Evolutionary conservation across 2,888 invertebrate genomes (phyloP).

Genomic region (Poecilobothrus nobilitatus): DNA sequence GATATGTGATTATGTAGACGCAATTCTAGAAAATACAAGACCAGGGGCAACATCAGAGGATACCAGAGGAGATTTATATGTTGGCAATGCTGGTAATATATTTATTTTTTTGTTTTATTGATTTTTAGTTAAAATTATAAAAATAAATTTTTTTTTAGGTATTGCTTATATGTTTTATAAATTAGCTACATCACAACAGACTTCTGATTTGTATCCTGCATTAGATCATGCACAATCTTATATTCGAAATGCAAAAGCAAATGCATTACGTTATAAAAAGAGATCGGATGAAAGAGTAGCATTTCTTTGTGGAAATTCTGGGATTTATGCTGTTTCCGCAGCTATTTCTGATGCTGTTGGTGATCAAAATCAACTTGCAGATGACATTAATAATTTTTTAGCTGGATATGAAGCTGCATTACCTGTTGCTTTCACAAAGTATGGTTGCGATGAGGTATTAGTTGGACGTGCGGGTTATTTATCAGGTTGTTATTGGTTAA

Average conservation of each 20-base stretch:
- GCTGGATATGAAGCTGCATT: conserved; percentile 44
- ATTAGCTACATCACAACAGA: conserved; percentile 50
- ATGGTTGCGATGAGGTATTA: conserved; percentile 74
- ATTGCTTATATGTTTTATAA: conserved; percentile 69
- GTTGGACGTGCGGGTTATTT: conserved; percentile 79
- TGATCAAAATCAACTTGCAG: conserved; percentile 43
- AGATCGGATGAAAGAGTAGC: conserved; percentile 54
- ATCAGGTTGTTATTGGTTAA: conserved; percentile 66
- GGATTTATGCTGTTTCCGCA: conserved; percentile 64
- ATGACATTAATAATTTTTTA: conserved; percentile 38
- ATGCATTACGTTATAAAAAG: conserved; percentile 44
- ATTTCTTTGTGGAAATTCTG: conserved; percentile 72
- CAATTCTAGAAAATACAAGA: conserved; percentile 38
- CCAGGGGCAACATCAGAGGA: conserved; percentile 36
- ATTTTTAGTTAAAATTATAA: background rate
- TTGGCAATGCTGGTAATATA: conserved; percentile 37
- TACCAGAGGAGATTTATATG: conserved; percentile 40
- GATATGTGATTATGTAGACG: conserved; percentile 41
- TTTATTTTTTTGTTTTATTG: too few relatives aligned
- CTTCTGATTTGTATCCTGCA: conserved; percentile 44
- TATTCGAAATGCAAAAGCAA: conserved; percentile 53
- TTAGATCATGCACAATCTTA: conserved; percentile 55
- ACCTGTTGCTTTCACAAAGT: conserved; percentile 50
- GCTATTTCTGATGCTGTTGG: conserved; percentile 48
- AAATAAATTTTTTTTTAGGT: conserved; percentile 41